phyloP scores from a whole-genome alignment of 2,888 invertebrate species.

The Acleris emargana region DNA sequence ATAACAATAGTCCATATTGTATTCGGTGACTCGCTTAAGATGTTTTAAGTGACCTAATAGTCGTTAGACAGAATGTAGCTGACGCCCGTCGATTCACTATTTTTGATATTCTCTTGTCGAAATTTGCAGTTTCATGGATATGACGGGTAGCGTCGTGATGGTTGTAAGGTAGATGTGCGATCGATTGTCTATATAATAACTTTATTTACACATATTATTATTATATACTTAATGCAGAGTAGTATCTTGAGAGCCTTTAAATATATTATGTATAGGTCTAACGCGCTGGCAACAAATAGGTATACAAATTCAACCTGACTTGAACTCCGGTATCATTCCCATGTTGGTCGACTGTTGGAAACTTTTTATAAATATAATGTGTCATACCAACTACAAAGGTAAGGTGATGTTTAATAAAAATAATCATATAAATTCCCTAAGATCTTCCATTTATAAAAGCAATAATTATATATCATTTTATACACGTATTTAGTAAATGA shows the following conservation, averaged over 20 bases:
- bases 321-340: constrained; percentile 48
- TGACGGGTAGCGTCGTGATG: constrained; percentile 64
- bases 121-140: constrained; percentile 77
- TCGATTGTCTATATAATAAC: constrained; percentile 77
- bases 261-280: constrained; percentile 58
- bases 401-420: neutral
- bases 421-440: constrained; percentile 39
- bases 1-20: constrained; percentile 67
- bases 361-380: constrained; percentile 11
- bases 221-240: constrained; percentile 74
- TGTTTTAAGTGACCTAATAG: constrained; percentile 73
- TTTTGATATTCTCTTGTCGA: constrained; percentile 84
- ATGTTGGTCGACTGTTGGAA: constrained; percentile 44
- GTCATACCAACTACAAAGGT: neutral
- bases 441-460: constrained; percentile 68
- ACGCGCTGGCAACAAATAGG: constrained; percentile 63
- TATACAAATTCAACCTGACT: constrained; percentile 27
- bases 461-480: constrained; percentile 72
- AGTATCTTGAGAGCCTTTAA: constrained; percentile 74
- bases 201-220: constrained; percentile 80
- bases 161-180: constrained; percentile 67
- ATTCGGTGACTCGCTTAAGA: constrained; percentile 64
- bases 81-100: constrained; percentile 79
- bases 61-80: constrained; percentile 76
- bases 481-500: constrained; percentile 48